phyloP scores from a whole-genome alignment of 2,113 vertebrate species.

The Morphnarchus princeps region DNA sequence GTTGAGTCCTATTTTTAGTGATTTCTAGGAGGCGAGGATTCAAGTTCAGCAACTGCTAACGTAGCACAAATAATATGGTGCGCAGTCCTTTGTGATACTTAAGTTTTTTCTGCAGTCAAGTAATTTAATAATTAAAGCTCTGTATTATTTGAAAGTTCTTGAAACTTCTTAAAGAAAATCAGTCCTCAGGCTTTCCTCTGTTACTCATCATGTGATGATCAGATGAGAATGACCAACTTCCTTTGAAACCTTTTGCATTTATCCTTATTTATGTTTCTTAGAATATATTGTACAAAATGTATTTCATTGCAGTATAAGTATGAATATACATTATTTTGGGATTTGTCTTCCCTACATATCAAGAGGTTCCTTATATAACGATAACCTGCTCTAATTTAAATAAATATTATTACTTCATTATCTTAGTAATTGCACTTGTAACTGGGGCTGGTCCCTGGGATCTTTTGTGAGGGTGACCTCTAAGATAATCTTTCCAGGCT shows the following conservation, averaged over 20 bases:
- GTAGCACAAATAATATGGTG: neutral
- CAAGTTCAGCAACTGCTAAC: neutral
- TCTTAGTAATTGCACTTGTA: neutral
- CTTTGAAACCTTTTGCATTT: neutral
- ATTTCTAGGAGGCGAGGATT: neutral
- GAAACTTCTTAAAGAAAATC: neutral
- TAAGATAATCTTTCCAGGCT: neutral
- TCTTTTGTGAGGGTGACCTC: neutral
- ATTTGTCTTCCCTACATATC: neutral
- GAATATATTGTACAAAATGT: neutral
- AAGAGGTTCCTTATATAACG: neutral
- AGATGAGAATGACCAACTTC: slow-evolving; percentile 22
- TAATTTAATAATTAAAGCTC: neutral
- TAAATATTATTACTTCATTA: slow-evolving; percentile 6
- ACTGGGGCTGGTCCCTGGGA: neutral
- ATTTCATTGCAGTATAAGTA: neutral
- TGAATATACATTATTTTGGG: neutral
- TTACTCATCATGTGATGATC: slow-evolving; percentile 19
- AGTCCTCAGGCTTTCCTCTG: neutral
- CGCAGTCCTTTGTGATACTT: neutral
- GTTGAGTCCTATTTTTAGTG: neutral
- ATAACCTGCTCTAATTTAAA: neutral
- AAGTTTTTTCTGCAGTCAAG: neutral
- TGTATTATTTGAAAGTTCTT: neutral
- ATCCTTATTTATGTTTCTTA: neutral